These are phyloP conservation scores for Drosophila pseudoobscura DNA, from an alignment of 1,140 invertebrate species.

Conservation along the genomic window DNA sequence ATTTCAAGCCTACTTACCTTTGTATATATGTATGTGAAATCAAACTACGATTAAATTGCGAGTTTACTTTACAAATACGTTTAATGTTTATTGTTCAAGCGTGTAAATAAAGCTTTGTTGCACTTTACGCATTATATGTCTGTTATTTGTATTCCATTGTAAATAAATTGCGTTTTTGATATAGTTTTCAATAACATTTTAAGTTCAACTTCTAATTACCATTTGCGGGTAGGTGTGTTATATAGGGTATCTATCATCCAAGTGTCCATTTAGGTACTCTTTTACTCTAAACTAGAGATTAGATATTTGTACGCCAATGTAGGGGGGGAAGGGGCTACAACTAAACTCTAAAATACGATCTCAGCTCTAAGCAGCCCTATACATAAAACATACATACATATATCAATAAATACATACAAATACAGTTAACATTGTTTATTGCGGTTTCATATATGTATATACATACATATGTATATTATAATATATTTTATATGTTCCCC, in stretches of 20 bases:
- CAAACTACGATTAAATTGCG: conserved; percentile 8
- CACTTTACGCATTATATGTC: conserved; percentile 51
- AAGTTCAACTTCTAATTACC: conserved; percentile 47
- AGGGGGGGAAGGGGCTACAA: not conserved
- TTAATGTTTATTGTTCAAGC: conserved; percentile 59
- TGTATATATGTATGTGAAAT: not conserved
- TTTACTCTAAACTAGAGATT: not conserved
- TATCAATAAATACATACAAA: conserved; percentile 31
- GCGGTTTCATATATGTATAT: conserved; percentile 12
- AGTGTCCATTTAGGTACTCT: conserved; percentile 5
- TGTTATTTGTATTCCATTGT: conserved; percentile 36
- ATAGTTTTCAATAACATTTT: conserved; percentile 40
- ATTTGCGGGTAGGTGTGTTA: conserved; percentile 8
- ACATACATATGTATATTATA: conserved; percentile 9
- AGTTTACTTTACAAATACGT: conserved; percentile 48
- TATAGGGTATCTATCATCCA: too few species aligned
- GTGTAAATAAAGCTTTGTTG: conserved; percentile 60
- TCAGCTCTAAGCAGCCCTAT: conserved; percentile 38
- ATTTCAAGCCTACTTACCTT: not conserved
- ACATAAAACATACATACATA: conserved; percentile 16
- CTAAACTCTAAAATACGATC: conserved; percentile 33
- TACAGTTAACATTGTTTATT: conserved; percentile 49
- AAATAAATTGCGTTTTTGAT: conserved; percentile 49
- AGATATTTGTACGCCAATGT: conserved; percentile 35
- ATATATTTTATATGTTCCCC: conserved; percentile 8